phyloP scores from a whole-genome alignment of 2,888 invertebrate genomes.

The Kuschelorhynchus macadamiae region DNA sequence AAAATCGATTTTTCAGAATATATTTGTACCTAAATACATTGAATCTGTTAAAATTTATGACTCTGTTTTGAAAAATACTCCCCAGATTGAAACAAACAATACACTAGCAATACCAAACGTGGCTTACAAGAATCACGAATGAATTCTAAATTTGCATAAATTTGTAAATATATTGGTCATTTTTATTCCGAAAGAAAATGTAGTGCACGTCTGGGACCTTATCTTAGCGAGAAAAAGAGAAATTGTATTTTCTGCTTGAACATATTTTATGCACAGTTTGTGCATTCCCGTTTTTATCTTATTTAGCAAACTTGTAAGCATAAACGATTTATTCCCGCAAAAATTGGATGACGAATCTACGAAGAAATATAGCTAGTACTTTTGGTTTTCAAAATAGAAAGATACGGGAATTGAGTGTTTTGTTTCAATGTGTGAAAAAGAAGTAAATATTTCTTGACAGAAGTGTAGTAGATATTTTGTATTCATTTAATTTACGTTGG shows the following conservation, averaged over 20 bases:
- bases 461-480: too few relatives aligned
- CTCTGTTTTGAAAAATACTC: not conserved
- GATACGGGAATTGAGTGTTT: too few relatives aligned
- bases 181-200: conserved; percentile 22
- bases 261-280: conserved; percentile 18
- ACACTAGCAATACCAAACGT: not conserved
- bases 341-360: conserved; percentile 1
- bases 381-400: not conserved
- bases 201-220: conserved; percentile 35
- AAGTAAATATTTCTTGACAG: too few relatives aligned
- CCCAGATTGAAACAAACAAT: not conserved
- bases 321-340: conserved; percentile 13
- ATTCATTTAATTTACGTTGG: too few relatives aligned
- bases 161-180: conserved; percentile 25
- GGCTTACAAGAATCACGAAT: conserved; percentile 9
- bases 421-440: too few relatives aligned
- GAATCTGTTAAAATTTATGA: too few relatives aligned
- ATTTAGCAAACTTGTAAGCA: conserved; percentile 27
- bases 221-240: conserved; percentile 39
- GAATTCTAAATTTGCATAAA: conserved; percentile 33
- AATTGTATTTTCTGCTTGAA: conserved; percentile 38
- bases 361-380: conserved; percentile 1
- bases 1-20: too few relatives aligned
- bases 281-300: conserved; percentile 23
- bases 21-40: too few relatives aligned